phyloP scores from a whole-genome alignment of 1,140 invertebrate genomes.

The Stenopsyche tienmushanensis region DNA sequence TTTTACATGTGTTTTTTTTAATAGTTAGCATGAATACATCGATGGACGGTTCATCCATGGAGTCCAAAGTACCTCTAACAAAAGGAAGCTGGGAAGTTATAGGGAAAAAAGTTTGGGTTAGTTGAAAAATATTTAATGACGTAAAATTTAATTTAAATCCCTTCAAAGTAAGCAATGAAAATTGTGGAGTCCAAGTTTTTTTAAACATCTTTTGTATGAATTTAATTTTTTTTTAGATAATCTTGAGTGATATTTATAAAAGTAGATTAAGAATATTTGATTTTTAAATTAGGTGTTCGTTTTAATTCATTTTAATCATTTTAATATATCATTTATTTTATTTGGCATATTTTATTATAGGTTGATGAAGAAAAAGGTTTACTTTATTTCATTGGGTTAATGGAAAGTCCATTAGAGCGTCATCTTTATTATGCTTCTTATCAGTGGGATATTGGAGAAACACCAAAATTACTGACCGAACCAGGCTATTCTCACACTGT shows the following conservation, averaged over 20 bases:
- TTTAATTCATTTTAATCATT: neutral
- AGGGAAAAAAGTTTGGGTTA: constrained; percentile 71
- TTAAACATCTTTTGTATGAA: neutral
- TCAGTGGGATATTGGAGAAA: constrained; percentile 38
- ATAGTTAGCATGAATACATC: constrained; percentile 46
- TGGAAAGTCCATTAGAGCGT: constrained; percentile 78
- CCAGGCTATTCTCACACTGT: constrained; percentile 75
- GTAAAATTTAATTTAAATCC: neutral
- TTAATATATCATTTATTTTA: neutral
- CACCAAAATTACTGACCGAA: constrained; percentile 63
- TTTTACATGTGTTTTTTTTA: too few relatives aligned
- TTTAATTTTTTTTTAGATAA: neutral
- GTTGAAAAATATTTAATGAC: neutral
- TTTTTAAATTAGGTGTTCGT: too few relatives aligned
- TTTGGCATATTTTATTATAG: constrained; percentile 40
- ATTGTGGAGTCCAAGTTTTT: neutral
- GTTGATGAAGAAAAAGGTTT: constrained; percentile 68
- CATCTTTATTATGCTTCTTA: constrained; percentile 81
- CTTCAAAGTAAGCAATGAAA: neutral
- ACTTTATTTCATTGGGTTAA: constrained; percentile 80
- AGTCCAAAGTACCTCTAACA: constrained; percentile 71
- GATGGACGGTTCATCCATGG: constrained; percentile 55
- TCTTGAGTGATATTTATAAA: too few relatives aligned
- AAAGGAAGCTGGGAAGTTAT: constrained; percentile 83
- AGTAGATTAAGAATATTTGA: too few relatives aligned